Percentiles rank a stretch among this genome's conserved stretches.
Evolutionary conservation across 2,888 invertebrate genomes (phyloP).

Genomic region (Halictus ligatus): DNA sequence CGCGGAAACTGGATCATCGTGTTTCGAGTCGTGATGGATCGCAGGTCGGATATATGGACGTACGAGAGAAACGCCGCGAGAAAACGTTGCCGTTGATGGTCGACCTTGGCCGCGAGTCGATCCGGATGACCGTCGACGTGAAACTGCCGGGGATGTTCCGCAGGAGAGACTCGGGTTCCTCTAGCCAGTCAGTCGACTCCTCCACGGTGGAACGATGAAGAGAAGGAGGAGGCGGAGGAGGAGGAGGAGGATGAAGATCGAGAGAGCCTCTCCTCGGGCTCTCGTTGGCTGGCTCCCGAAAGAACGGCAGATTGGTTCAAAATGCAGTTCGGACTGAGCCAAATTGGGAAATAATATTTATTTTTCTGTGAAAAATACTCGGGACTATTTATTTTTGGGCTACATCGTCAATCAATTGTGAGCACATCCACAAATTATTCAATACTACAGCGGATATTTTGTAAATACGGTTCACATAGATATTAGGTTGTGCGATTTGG

Average conservation of each 20-base stretch:
- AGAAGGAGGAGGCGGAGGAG: conserved; percentile 46
- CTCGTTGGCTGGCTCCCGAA: conserved; percentile 31
- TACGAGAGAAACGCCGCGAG: not conserved
- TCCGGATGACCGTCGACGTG: conserved; percentile 74
- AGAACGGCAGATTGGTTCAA: conserved; percentile 10
- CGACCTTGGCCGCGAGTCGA: conserved; percentile 74
- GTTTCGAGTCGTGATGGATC: not conserved
- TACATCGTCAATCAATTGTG: not conserved
- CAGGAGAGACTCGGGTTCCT: conserved; percentile 70
- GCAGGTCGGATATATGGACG: not conserved
- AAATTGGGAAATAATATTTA: not conserved
- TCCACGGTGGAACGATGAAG: conserved; percentile 66
- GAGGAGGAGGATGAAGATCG: conserved; percentile 50
- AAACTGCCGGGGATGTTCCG: conserved; percentile 74
- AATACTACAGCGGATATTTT: no score
- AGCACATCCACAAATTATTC: no score
- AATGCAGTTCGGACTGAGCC: not conserved
- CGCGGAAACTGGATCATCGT: not conserved
- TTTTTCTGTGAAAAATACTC: not conserved
- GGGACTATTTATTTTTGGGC: not conserved
- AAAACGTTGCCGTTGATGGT: conserved; percentile 33
- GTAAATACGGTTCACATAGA: no score
- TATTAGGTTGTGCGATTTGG: no score
- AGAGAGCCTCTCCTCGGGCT: conserved; percentile 50
- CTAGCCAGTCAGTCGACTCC: conserved; percentile 71